Conservation (phyloP, 2,888 invertebrate genomes). For the Gonocerus acuteangulatus region DNA sequence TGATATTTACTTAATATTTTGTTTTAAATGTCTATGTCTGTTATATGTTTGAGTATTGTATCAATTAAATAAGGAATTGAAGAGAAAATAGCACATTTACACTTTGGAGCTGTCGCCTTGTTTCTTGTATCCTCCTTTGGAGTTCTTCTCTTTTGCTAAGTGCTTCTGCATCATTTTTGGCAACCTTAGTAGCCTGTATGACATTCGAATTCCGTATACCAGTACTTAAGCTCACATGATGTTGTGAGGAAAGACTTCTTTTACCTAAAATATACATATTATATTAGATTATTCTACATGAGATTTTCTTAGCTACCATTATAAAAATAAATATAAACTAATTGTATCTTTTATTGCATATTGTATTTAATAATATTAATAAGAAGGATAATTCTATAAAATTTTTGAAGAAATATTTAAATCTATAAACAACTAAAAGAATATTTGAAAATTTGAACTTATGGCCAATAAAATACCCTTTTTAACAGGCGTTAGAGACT, state of each 20-base stretch:
- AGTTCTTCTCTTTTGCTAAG: conserved; percentile 66
- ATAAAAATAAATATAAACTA: neutral
- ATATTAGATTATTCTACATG: neutral
- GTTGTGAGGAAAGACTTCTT: conserved; percentile 45
- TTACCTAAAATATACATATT: conserved; percentile 32
- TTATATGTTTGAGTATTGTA: too few relatives aligned
- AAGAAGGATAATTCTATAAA: too few relatives aligned
- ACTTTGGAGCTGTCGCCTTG: conserved; percentile 75
- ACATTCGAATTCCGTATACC: conserved; percentile 45
- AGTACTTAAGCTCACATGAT: conserved; percentile 41
- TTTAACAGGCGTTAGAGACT: conserved; percentile 28
- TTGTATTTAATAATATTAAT: too few relatives aligned
- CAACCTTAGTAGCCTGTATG: conserved; percentile 51
- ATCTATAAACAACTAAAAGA: too few relatives aligned
- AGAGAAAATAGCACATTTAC: too few relatives aligned
- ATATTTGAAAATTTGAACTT: too few relatives aligned
- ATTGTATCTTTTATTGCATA: too few relatives aligned
- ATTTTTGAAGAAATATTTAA: too few relatives aligned
- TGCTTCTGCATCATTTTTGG: conserved; percentile 56
- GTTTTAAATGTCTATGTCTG: too few relatives aligned
- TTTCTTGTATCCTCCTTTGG: conserved; percentile 73
- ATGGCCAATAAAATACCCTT: conserved; percentile 30
- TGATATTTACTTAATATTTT: too few relatives aligned
- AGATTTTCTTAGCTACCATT: conserved; percentile 20
- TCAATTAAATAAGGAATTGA: too few relatives aligned